phyloP scores from a whole-genome alignment of 2,888 invertebrate species.

The Caenorhabditis sulstoni region DNA sequence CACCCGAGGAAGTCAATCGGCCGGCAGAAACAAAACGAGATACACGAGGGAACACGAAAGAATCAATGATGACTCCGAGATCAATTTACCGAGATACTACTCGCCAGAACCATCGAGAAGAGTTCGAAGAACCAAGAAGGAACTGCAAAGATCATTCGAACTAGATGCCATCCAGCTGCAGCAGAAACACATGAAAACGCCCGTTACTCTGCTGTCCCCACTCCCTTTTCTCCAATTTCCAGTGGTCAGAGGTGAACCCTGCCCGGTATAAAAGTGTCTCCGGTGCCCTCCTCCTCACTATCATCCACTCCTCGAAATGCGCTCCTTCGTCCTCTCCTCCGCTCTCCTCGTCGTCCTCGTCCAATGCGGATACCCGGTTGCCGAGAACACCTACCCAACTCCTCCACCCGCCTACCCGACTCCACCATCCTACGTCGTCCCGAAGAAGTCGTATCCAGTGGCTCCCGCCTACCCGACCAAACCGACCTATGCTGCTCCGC shows the following conservation, averaged over 20 bases:
- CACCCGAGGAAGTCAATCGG: too few species aligned
- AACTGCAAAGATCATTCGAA: too few species aligned
- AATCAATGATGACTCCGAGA: too few species aligned
- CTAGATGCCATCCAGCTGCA: neutral
- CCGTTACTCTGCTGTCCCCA: neutral
- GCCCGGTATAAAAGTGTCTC: conserved; percentile 18
- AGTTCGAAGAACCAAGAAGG: too few species aligned
- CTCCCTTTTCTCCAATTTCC: neutral
- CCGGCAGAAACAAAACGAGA: too few species aligned
- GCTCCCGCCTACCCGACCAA: conserved; percentile 15
- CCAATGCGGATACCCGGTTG: conserved; percentile 21
- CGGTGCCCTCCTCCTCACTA: neutral
- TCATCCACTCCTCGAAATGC: conserved; percentile 3
- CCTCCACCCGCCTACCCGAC: conserved; percentile 16
- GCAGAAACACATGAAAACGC: conserved; percentile 3
- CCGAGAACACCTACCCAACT: conserved; percentile 13
- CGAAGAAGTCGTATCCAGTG: conserved; percentile 28
- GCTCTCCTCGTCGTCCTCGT: conserved; percentile 16
- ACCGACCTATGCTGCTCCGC: conserved; percentile 29
- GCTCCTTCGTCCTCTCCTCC: conserved; percentile 20
- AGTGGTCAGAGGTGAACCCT: neutral
- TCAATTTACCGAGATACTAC: too few species aligned
- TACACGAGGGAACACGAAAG: too few species aligned
- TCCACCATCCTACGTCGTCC: conserved; percentile 1
- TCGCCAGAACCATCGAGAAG: too few species aligned